phyloP scores from a whole-genome alignment of 1,140 invertebrate genomes.

The Saccostrea cuccullata region DNA sequence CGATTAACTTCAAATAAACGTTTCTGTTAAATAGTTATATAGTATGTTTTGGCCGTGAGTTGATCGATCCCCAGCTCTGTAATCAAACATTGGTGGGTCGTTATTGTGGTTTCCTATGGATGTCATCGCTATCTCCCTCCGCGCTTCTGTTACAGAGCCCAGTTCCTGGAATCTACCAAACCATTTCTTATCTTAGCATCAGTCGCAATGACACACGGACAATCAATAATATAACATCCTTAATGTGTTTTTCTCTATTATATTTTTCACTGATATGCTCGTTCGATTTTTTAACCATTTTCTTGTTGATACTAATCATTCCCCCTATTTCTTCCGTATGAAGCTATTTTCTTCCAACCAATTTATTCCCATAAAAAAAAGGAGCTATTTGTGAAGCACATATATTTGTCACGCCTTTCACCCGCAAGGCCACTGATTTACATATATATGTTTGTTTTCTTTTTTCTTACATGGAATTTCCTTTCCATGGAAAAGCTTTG shows the following conservation, averaged over 20 bases:
- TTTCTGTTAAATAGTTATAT: slow-evolving; percentile 3
- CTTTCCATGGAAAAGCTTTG: slow-evolving; percentile 8
- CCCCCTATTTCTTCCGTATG: too few relatives aligned
- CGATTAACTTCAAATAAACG: slow-evolving; percentile 36
- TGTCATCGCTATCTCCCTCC: not conserved
- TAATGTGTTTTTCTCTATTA: not conserved
- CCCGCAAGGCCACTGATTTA: not conserved
- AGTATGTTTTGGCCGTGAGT: not conserved
- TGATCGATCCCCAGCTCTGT: not conserved
- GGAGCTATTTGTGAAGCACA: not conserved
- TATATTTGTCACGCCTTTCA: not conserved
- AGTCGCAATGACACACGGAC: not conserved
- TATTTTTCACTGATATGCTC: not conserved
- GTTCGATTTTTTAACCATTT: not conserved
- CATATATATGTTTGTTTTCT: not conserved
- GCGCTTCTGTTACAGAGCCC: not conserved
- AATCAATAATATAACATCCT: not conserved
- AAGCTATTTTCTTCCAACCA: not conserved
- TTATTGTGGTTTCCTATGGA: not conserved
- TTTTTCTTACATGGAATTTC: slow-evolving; percentile 18
- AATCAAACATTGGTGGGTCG: not conserved
- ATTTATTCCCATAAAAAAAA: not conserved
- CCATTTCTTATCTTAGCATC: not conserved
- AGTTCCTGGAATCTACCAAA: not conserved
- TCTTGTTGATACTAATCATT: too few relatives aligned